A percentile compares a stretch with the other conserved stretches of the same genome.
These are phyloP conservation scores for Opisthocomus hoazin DNA, from an alignment of 2,113 vertebrate genomes.

Conservation along the genomic window DNA sequence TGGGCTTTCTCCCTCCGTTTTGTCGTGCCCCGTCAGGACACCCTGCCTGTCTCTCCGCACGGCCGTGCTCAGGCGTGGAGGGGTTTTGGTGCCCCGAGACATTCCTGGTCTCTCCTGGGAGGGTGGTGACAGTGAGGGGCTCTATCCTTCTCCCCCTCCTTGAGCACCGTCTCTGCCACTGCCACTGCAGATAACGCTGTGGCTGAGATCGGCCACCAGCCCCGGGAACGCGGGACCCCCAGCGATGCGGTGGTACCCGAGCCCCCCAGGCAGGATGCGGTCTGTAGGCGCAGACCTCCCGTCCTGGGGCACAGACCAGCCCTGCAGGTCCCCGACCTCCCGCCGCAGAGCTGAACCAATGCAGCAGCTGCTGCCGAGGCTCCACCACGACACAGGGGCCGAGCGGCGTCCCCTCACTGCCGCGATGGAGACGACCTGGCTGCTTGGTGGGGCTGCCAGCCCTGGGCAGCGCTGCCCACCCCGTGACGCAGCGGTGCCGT, in stretches of 20 bases:
- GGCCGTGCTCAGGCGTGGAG: accelerated
- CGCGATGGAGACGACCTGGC: accelerated
- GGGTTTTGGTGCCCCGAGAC: not conserved
- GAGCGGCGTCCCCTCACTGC: not conserved
- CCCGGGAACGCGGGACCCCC: accelerated
- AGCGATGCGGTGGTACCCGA: accelerated
- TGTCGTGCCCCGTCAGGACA: not conserved
- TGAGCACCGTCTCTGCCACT: not conserved
- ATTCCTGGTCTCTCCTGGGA: not conserved
- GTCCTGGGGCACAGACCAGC: not conserved
- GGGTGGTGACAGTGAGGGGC: not conserved
- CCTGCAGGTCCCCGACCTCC: not conserved
- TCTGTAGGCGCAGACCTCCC: not conserved
- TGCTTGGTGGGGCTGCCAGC: accelerated
- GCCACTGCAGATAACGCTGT: accelerated
- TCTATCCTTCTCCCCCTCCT: not conserved
- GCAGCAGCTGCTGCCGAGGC: not conserved
- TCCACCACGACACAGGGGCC: accelerated
- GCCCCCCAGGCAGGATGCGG: not conserved
- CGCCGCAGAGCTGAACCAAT: accelerated
- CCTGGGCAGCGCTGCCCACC: accelerated
- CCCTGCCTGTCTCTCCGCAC: accelerated
- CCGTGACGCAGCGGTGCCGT: accelerated
- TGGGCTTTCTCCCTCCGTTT: not conserved
- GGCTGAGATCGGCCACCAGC: accelerated